Evolutionary conservation across 2,797 vertebrate genomes (phyloP).

Genomic region (Coranthus polyacanthus): DNA sequence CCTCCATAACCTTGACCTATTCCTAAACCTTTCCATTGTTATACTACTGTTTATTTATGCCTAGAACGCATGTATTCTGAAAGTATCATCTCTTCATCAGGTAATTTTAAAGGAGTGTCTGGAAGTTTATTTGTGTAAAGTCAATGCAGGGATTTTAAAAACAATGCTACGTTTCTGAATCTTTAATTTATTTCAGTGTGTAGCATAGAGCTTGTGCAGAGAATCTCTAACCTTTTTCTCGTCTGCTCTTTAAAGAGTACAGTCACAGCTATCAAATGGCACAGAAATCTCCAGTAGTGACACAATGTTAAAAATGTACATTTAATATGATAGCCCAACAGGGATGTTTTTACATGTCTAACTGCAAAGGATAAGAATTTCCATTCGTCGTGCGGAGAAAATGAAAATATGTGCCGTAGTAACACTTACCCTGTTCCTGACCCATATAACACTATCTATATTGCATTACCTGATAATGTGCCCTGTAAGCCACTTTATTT

Average conservation of each 20-base stretch:
- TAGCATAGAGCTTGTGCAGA: neutral
- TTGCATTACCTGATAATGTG: slow-evolving; percentile 56
- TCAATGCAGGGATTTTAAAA: neutral
- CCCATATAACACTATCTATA: slow-evolving; percentile 55
- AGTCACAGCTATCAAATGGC: slow-evolving; percentile 15
- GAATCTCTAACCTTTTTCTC: neutral
- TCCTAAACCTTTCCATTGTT: neutral
- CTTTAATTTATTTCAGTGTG: slow-evolving; percentile 1
- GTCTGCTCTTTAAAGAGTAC: neutral
- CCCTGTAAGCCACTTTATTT: slow-evolving; percentile 42
- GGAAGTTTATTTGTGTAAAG: slow-evolving; percentile 19
- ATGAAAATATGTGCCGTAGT: slow-evolving; percentile 28
- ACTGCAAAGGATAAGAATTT: slow-evolving; percentile 33
- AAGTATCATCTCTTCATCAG: neutral
- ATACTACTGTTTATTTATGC: neutral
- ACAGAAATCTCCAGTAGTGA: slow-evolving; percentile 14
- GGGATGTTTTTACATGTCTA: slow-evolving; percentile 16
- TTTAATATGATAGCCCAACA: slow-evolving; percentile 39
- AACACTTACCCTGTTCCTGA: slow-evolving; percentile 57
- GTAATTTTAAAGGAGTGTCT: neutral
- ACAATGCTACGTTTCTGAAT: too few species aligned
- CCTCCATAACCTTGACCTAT: slow-evolving; percentile 16
- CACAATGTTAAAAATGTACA: slow-evolving; percentile 32
- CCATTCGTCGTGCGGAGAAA: slow-evolving; percentile 56
- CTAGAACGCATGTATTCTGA: slow-evolving; percentile 2